These are phyloP conservation scores for Cromileptes altivelis DNA, from an alignment of 2,113 vertebrate genomes.

Conservation along the genomic window DNA sequence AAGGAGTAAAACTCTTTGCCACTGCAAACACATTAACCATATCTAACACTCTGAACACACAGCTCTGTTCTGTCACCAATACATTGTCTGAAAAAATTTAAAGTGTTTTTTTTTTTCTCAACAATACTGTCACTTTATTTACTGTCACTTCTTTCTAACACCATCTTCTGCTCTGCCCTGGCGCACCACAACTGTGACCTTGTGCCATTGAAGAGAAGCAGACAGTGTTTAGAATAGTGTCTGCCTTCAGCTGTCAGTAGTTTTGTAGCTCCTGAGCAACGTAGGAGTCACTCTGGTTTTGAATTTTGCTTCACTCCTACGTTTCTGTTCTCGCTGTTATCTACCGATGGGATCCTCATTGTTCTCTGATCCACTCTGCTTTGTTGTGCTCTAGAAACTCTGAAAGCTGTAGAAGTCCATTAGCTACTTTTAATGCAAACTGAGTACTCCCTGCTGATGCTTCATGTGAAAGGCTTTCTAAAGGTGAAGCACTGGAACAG, in stretches of 20 bases:
- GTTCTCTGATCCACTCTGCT: conserved; percentile 18
- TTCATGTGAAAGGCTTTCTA: conserved; percentile 26
- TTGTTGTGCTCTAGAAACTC: not conserved
- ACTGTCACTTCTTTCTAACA: not conserved
- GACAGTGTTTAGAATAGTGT: not conserved
- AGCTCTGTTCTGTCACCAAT: not conserved
- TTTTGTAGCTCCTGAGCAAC: not conserved
- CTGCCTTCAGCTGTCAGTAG: not conserved
- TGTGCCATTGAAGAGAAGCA: not conserved
- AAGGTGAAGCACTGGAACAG: not conserved
- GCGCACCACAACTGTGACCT: not conserved
- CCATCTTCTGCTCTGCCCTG: not conserved
- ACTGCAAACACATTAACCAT: not conserved
- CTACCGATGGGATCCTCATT: not conserved
- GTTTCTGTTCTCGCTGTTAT: conserved; percentile 11
- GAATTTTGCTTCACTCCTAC: conserved; percentile 17
- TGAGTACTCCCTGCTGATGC: not conserved
- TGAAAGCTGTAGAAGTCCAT: conserved; percentile 9
- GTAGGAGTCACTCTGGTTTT: conserved; percentile 23
- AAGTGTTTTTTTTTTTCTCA: not conserved
- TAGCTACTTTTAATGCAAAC: conserved; percentile 6
- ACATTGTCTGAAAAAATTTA: not conserved
- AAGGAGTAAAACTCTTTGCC: not conserved
- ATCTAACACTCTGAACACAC: not conserved
- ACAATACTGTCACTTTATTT: not conserved